A percentile compares a stretch with the other conserved stretches of the same genome.
Evolutionary conservation across 2,113 vertebrate genomes (phyloP).

Genomic region (Silurus meridionalis): DNA sequence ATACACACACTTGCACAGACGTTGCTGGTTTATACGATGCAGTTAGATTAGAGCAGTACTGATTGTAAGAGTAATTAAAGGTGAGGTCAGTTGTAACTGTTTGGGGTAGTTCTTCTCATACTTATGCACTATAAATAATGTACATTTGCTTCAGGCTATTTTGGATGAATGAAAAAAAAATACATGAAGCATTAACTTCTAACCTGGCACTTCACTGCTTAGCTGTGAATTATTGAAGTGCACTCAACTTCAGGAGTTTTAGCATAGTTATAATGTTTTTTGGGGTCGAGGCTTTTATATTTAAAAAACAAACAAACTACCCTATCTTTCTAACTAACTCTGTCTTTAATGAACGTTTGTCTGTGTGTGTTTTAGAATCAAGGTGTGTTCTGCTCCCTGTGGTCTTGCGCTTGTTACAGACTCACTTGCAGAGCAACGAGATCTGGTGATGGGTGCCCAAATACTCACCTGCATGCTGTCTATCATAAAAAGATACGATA

Average conservation of each 20-base stretch:
- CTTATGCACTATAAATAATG: background rate
- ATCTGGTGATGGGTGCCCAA: constrained; percentile 91
- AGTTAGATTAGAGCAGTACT: background rate
- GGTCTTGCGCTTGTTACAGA: constrained; percentile 89
- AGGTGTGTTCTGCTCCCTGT: constrained; percentile 91
- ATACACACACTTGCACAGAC: constrained; percentile 17
- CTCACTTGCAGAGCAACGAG: constrained; percentile 95
- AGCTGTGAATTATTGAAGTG: background rate
- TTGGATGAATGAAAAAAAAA: background rate
- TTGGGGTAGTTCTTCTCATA: background rate
- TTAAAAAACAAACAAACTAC: background rate
- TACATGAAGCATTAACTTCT: background rate
- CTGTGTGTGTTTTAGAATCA: constrained; percentile 77
- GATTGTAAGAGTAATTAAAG: background rate
- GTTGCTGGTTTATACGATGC: background rate
- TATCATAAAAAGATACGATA: constrained; percentile 89
- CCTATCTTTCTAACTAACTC: too few relatives aligned
- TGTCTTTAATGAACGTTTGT: background rate
- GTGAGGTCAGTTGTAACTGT: background rate
- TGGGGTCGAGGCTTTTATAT: background rate
- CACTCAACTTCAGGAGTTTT: background rate
- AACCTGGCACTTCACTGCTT: background rate
- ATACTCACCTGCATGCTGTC: constrained; percentile 98
- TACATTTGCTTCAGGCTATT: background rate
- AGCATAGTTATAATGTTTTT: background rate